phyloP scores from a whole-genome alignment of 53 echinoderm and acorn worm species.

The Holothuria leucospilota region DNA sequence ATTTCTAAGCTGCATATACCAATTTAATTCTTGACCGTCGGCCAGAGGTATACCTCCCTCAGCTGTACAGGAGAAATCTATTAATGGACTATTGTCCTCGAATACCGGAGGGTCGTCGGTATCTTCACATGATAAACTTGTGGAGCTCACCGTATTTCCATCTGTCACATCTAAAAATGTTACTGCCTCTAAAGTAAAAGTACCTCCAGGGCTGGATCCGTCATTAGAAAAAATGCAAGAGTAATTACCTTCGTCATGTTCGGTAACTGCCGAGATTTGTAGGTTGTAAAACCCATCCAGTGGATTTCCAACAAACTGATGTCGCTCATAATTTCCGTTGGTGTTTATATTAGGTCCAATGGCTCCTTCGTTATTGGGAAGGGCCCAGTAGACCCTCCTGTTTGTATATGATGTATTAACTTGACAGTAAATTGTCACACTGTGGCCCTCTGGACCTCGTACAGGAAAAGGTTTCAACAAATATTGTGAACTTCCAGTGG shows the following conservation, averaged over 20 bases:
- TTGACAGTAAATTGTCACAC: constrained; percentile 32
- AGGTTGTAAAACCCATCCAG: constrained; percentile 21
- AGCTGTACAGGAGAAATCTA: constrained; percentile 1
- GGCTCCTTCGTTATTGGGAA: constrained; percentile 9
- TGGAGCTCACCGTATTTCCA: no score
- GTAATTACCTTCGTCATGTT: background rate
- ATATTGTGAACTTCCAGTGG: background rate
- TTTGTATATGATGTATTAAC: background rate
- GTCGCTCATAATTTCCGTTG: background rate
- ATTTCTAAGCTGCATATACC: constrained; percentile 23
- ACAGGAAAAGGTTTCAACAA: constrained; percentile 34
- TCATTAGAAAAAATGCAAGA: constrained; percentile 11
- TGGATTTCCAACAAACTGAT: background rate
- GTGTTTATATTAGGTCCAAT: constrained; percentile 26
- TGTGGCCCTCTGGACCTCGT: background rate
- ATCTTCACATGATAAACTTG: background rate
- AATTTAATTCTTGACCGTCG: background rate
- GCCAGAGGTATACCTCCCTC: constrained; percentile 28
- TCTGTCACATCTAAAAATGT: background rate
- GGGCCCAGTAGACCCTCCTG: constrained; percentile 20
- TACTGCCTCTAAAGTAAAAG: background rate
- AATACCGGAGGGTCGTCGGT: background rate
- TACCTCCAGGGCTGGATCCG: background rate
- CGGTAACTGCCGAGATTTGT: background rate
- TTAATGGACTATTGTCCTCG: background rate